These are phyloP conservation scores for Alligator sinensis DNA, from an alignment of 2,113 vertebrate species.

Conservation along the genomic window DNA sequence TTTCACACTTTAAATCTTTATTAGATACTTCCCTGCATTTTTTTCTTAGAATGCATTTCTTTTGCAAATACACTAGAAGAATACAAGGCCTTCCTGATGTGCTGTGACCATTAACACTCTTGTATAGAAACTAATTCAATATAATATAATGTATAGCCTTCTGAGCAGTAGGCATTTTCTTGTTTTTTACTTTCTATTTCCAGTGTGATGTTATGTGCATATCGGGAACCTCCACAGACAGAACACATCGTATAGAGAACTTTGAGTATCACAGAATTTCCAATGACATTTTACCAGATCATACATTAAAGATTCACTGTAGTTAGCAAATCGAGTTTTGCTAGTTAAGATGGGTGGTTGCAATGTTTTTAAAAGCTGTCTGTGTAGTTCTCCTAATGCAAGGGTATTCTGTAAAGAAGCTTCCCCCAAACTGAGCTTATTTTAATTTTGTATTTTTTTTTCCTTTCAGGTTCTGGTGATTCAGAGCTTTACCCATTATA, in stretches of 20 bases:
- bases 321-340: slow-evolving; percentile 44
- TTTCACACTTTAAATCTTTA: neutral
- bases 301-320: slow-evolving; percentile 31
- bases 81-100: neutral
- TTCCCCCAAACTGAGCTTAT: slow-evolving; percentile 41
- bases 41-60: neutral
- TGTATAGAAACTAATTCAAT: neutral
- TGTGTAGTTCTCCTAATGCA: neutral
- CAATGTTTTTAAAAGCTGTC: slow-evolving; percentile 41
- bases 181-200: neutral
- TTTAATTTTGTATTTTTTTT: slow-evolving; percentile 23
- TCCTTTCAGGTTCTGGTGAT: neutral
- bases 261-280: neutral
- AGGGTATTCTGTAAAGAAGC: slow-evolving; percentile 34
- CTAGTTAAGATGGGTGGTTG: neutral
- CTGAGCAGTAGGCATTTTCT: neutral
- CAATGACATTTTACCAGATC: slow-evolving; percentile 1
- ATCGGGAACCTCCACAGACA: neutral
- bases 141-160: neutral
- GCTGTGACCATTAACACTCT: neutral
- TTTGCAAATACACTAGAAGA: neutral
- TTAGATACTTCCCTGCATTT: neutral
- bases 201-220: neutral
- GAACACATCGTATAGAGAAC: neutral
- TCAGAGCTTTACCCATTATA: neutral